Percentiles rank a stretch among this genome's conserved stretches.
These are phyloP conservation scores for Passer montanus DNA, from an alignment of 2,113 vertebrate genomes.

Conservation along the genomic window DNA sequence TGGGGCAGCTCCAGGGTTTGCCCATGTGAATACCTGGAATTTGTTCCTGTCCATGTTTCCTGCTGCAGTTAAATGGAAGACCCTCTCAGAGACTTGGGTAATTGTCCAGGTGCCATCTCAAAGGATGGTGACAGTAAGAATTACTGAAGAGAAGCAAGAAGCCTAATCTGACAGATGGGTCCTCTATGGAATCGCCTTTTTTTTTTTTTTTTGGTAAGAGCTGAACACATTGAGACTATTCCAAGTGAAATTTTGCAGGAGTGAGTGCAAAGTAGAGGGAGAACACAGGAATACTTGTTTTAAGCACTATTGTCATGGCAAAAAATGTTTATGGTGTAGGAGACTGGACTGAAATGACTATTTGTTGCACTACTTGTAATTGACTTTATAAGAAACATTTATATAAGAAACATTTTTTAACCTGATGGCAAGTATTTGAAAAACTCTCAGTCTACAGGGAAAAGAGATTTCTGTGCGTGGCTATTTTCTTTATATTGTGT, in stretches of 20 bases:
- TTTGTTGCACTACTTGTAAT: constrained; percentile 27
- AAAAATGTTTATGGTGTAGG: not conserved
- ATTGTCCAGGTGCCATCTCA: not conserved
- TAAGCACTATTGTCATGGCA: not conserved
- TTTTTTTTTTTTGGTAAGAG: not conserved
- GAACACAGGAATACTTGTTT: not conserved
- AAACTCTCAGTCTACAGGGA: not conserved
- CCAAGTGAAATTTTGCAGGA: not conserved
- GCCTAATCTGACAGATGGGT: not conserved
- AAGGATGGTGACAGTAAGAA: not conserved
- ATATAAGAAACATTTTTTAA: constrained; percentile 7
- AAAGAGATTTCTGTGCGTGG: not conserved
- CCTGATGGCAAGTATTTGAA: constrained; percentile 24
- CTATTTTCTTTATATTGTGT: constrained; percentile 41
- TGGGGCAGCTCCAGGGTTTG: not conserved
- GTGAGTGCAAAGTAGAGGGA: not conserved
- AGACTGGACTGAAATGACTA: not conserved
- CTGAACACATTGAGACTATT: not conserved
- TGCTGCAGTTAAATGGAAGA: not conserved
- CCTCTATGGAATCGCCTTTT: not conserved
- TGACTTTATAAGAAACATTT: not conserved
- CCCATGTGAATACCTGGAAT: not conserved
- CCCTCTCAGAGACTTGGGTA: not conserved
- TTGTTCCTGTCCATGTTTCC: not conserved
- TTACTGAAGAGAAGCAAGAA: not conserved